phyloP scores from a whole-genome alignment of 2,888 invertebrate species.

The Scaptomyza tumidula region DNA sequence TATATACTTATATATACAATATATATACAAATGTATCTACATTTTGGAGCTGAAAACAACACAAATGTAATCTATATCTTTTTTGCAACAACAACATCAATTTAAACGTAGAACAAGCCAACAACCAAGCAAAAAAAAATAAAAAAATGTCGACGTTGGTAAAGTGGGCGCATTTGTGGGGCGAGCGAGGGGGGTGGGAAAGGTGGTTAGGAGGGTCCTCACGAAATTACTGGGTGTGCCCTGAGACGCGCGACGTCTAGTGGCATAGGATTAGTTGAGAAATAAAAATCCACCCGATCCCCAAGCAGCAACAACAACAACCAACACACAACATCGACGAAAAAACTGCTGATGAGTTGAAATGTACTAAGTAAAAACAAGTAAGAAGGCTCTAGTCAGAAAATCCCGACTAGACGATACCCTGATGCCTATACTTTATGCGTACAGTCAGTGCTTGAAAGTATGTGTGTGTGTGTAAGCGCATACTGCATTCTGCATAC shows the following conservation, averaged over 20 bases:
- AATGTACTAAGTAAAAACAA: slow-evolving; percentile 42
- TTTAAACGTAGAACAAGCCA: slow-evolving; percentile 40
- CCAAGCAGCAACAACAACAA: slow-evolving; percentile 28
- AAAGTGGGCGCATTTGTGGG: slow-evolving; percentile 11
- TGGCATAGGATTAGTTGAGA: slow-evolving; percentile 75
- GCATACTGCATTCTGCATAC: too few species aligned
- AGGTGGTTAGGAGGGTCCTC: slow-evolving; percentile 60
- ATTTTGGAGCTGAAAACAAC: slow-evolving; percentile 62
- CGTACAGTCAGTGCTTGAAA: too few species aligned
- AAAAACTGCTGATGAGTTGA: slow-evolving; percentile 76
- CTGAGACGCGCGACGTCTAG: slow-evolving; percentile 32
- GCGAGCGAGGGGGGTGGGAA: slow-evolving; percentile 7
- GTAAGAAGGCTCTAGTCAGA: too few species aligned
- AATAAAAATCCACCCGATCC: slow-evolving; percentile 71
- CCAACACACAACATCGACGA: slow-evolving; percentile 42
- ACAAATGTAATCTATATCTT: slow-evolving; percentile 76
- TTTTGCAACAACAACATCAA: slow-evolving; percentile 36
- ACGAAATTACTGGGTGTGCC: slow-evolving; percentile 76
- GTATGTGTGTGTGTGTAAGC: too few species aligned
- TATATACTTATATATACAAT: slow-evolving; percentile 5
- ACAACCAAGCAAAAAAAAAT: slow-evolving; percentile 7
- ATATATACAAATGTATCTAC: slow-evolving; percentile 30
- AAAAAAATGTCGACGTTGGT: slow-evolving; percentile 28
- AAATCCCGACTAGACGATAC: too few species aligned
- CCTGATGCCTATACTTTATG: too few species aligned